A percentile compares a stretch with the other conserved stretches of the same genome.
phyloP scores from a whole-genome alignment of 2,888 invertebrate species.

The Melipona beecheii region DNA sequence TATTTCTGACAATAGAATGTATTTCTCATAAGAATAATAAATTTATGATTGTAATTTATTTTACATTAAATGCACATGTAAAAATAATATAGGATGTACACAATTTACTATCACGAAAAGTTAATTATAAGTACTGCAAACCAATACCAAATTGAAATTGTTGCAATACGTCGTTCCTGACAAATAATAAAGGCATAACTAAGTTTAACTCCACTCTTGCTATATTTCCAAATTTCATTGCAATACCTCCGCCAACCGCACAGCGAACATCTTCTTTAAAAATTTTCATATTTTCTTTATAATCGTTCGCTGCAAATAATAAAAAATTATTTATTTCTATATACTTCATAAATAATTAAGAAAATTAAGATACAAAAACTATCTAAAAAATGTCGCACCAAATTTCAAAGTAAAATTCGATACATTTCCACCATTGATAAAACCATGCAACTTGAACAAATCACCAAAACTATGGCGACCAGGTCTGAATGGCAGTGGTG shows the following conservation, averaged over 20 bases:
- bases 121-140: conserved; percentile 89
- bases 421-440: conserved; percentile 95
- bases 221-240: conserved; percentile 91
- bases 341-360: background rate
- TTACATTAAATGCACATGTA: conserved; percentile 44
- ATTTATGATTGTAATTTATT: conserved; percentile 55
- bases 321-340: conserved; percentile 5
- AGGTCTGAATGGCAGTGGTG: conserved; percentile 94
- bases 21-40: conserved; percentile 27
- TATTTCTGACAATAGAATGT: conserved; percentile 21
- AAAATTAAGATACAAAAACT: background rate
- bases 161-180: conserved; percentile 88
- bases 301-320: conserved; percentile 83
- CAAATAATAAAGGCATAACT: conserved; percentile 90
- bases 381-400: conserved; percentile 79
- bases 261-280: conserved; percentile 87
- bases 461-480: conserved; percentile 92
- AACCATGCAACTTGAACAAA: conserved; percentile 94
- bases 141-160: conserved; percentile 95
- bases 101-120: conserved; percentile 55
- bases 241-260: conserved; percentile 93
- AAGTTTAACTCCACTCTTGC: conserved; percentile 98
- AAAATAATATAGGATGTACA: conserved; percentile 55
- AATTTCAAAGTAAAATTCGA: conserved; percentile 85
- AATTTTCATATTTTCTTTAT: conserved; percentile 82